phyloP scores from a whole-genome alignment of 2,797 vertebrate species.

The Trematomus bernacchii region DNA sequence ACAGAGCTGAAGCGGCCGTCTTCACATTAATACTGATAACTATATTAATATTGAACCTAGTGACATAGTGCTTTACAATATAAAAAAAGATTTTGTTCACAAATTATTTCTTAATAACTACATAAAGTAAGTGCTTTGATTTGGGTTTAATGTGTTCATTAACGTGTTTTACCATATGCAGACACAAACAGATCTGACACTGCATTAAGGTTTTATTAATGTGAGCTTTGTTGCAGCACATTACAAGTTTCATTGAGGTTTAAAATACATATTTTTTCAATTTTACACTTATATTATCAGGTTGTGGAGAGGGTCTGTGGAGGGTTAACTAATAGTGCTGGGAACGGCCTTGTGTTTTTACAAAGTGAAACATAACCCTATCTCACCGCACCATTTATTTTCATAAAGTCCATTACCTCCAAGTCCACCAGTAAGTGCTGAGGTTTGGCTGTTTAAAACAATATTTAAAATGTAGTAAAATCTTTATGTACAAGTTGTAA shows the following conservation, averaged over 20 bases:
- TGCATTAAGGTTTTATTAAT: neutral
- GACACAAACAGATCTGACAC: neutral
- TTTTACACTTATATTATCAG: neutral
- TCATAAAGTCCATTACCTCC: neutral
- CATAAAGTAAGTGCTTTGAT: neutral
- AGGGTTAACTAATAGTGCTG: neutral
- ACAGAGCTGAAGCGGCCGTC: neutral
- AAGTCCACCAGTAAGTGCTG: neutral
- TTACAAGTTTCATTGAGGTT: neutral
- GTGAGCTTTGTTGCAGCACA: neutral
- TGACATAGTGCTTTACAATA: constrained; percentile 1
- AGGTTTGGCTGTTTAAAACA: neutral
- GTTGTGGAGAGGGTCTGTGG: neutral
- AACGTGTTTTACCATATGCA: neutral
- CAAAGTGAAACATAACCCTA: neutral
- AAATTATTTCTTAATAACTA: neutral
- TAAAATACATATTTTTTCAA: neutral
- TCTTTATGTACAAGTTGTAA: neutral
- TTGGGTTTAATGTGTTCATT: neutral
- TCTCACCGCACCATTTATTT: neutral
- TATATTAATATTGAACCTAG: constrained; percentile 8
- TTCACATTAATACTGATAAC: neutral
- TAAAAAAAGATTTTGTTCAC: neutral
- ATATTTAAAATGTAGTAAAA: neutral
- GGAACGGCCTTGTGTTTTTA: neutral